phyloP scores from a whole-genome alignment of 1,140 invertebrate species.

The Mactra quadrangularis region DNA sequence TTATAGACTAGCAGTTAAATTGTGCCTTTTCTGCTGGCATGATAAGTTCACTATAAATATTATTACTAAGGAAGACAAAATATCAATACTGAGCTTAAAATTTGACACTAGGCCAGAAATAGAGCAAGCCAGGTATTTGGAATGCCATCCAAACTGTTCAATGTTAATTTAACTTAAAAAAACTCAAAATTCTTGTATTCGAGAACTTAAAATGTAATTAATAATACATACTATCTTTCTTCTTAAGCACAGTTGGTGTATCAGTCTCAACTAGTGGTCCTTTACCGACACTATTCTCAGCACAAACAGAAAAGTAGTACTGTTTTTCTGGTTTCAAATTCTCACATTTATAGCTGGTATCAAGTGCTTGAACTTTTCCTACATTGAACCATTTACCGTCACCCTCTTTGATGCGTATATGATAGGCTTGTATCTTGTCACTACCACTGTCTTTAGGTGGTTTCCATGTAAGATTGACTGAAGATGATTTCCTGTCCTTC shows the following conservation, averaged over 20 bases:
- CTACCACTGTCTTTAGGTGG: conserved; percentile 94
- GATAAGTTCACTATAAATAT: too few species aligned
- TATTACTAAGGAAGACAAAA: too few species aligned
- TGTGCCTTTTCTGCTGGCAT: too few species aligned
- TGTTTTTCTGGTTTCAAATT: conserved; percentile 95
- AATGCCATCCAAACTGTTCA: too few species aligned
- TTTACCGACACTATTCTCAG: conserved; percentile 96
- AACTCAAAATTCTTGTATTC: too few species aligned
- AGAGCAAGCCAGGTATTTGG: too few species aligned
- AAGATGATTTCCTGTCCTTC: conserved; percentile 96
- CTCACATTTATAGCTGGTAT: conserved; percentile 91
- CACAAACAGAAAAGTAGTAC: conserved; percentile 98
- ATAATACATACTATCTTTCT: conserved; percentile 68
- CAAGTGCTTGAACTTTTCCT: conserved; percentile 92
- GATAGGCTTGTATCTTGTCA: conserved; percentile 97
- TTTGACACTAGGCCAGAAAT: too few species aligned
- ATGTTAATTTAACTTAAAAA: too few species aligned
- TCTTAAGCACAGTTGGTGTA: conserved; percentile 87
- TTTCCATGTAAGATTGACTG: conserved; percentile 94
- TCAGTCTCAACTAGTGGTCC: conserved; percentile 96
- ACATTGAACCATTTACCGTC: conserved; percentile 91
- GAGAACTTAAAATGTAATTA: too few species aligned
- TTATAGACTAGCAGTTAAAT: too few species aligned
- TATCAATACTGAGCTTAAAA: too few species aligned
- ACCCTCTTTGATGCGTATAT: conserved; percentile 93